Evolutionary conservation across 1,140 invertebrate genomes (phyloP), one percentile per base, ranked within the genome.

Genomic region (Gonatopus flavifemur): DNA sequence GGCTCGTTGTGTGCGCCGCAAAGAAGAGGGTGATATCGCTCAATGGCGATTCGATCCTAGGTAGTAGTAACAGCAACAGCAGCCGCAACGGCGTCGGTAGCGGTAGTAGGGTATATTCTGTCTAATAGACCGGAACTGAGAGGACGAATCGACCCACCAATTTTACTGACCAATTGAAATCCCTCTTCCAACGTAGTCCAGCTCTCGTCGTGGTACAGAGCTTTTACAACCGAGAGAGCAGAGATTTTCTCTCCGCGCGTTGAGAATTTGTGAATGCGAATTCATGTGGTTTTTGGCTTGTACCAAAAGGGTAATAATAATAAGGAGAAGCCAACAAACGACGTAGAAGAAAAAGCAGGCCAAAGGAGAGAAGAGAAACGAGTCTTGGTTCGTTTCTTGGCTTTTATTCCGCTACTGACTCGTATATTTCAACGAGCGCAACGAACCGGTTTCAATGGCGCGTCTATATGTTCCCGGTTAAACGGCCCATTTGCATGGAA

Each of bases 101-200:
- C 24, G 36, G 16, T 20, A 65, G 59, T 74, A n/a, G 69, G 61
- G 59, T 69, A 60, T 67, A 67, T 50, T 62, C 57, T 65, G 57
- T 59, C 68, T 74, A 77, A 78, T 77, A 76, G 74, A 75, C 67
- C 67, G 69, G 70, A 78, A 75, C 63, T 49, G 64, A 77, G 66
- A 73, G 69, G 72, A 70, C 67, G 69, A 72, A n/a, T 55, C 63
- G 52, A 51, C 48, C 62, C 65, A 64, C 63, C 57, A 55, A 43
- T n/a, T n/a, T n/a, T n/a, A n/a, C n/a, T n/a, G n/a, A n/a, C n/a
- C n/a, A n/a, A 49, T 48, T 32, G 52, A 45, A 50, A 20, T 31
- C 35, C 15, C 20, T 35, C 7, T 19, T 19, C 36, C 22, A 1
- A n/a, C n/a, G n/a, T n/a, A n/a, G n/a, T n/a, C n/a, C n/a, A n/a